Evolutionary conservation across 1,140 invertebrate genomes (phyloP).

Genomic region (Sycophaga agraensis): DNA sequence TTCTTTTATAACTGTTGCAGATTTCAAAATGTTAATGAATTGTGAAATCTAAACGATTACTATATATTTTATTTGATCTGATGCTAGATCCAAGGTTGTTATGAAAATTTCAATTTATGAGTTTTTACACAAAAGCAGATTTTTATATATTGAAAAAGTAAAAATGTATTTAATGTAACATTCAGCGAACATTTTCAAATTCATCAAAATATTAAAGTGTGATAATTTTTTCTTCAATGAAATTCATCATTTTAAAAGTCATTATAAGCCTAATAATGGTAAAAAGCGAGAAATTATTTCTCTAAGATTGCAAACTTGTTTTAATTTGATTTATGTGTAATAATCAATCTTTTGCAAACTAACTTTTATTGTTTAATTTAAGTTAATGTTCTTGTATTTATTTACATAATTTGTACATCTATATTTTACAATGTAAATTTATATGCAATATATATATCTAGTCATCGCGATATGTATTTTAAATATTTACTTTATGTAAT

Average conservation of each 20-base stretch:
- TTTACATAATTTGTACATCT: conserved; percentile 49
- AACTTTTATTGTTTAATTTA: conserved; percentile 35
- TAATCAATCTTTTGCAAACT: conserved; percentile 13
- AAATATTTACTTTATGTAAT: conserved; percentile 58
- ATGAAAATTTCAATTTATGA: conserved; percentile 6
- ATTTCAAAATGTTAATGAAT: no score
- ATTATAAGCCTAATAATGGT: no score
- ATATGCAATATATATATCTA: conserved; percentile 58
- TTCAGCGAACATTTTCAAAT: no score
- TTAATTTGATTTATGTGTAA: conserved; percentile 6
- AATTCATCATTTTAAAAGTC: no score
- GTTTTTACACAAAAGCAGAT: conserved; percentile 15
- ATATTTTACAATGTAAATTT: conserved; percentile 58
- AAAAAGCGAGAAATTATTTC: no score
- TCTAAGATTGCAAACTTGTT: no score
- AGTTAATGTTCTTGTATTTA: conserved; percentile 48
- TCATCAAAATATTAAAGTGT: no score
- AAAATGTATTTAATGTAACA: neutral
- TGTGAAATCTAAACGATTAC: conserved; percentile 4
- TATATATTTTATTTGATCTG: conserved; percentile 36
- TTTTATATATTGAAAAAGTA: neutral
- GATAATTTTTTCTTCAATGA: no score
- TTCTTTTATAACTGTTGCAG: no score
- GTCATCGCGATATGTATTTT: conserved; percentile 56
- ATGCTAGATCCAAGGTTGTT: no score